Evolutionary conservation across 2,113 vertebrate species (phyloP).

Genomic region (Rhagologus leucostigma): DNA sequence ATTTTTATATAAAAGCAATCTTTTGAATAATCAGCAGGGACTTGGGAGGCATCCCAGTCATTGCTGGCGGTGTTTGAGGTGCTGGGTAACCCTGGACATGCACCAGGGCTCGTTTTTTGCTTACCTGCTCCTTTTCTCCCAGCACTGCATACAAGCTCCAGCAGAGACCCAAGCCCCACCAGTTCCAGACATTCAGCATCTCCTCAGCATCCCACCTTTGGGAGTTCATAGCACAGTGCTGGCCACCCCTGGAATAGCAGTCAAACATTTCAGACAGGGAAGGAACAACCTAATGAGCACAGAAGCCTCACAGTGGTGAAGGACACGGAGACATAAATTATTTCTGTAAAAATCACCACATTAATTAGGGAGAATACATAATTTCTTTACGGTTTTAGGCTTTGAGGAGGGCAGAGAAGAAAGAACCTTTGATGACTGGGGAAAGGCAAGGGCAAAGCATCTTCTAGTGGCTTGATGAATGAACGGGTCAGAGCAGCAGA

Average conservation of each 20-base stretch:
- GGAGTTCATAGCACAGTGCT: neutral
- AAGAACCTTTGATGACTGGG: neutral
- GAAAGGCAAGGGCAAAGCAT: neutral
- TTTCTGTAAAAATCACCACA: neutral
- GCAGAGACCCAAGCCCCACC: neutral
- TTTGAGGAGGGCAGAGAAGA: constrained; percentile 14
- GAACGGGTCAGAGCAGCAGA: neutral
- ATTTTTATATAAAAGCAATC: neutral
- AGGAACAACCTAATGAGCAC: neutral
- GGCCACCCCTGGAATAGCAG: neutral
- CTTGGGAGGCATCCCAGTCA: neutral
- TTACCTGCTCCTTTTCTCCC: neutral
- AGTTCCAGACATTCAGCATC: neutral
- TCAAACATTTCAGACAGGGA: neutral
- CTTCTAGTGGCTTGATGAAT: neutral
- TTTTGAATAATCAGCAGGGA: neutral
- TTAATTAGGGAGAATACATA: constrained; percentile 11
- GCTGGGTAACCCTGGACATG: neutral
- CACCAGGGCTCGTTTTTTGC: neutral
- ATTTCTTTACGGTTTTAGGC: constrained; percentile 10
- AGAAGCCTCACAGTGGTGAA: neutral
- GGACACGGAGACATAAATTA: neutral
- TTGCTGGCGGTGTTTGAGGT: neutral
- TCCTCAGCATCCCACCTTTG: neutral
- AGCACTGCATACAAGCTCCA: neutral